Percentiles rank a stretch among this genome's conserved stretches.
These are phyloP conservation scores for Emydoidea blandingii DNA, from an alignment of 2,797 vertebrate species.

Conservation along the genomic window DNA sequence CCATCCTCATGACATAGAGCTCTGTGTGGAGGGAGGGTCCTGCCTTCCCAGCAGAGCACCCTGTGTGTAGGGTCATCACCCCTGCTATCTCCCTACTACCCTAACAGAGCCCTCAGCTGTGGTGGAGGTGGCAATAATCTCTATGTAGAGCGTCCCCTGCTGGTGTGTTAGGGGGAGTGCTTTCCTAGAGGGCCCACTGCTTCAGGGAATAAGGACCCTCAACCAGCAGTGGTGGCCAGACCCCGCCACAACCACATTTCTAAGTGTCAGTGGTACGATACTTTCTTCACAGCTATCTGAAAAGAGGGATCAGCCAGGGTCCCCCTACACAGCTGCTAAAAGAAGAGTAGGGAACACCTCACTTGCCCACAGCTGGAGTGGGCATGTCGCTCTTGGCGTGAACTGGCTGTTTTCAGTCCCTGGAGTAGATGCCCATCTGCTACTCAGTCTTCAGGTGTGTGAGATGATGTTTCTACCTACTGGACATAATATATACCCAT, in stretches of 20 bases:
- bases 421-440: background rate
- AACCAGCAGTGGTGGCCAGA: background rate
- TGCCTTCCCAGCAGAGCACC: background rate
- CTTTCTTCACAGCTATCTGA: background rate
- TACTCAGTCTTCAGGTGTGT: rapidly evolving
- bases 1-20: background rate
- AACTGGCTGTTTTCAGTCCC: rapidly evolving
- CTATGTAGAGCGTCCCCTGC: background rate
- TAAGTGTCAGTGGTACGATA: background rate
- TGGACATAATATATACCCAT: background rate
- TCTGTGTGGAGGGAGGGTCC: background rate
- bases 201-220: background rate
- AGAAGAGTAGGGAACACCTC: background rate
- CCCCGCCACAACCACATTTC: background rate
- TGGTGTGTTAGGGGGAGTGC: background rate
- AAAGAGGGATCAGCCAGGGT: background rate
- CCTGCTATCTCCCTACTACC: too few species aligned
- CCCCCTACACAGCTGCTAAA: background rate
- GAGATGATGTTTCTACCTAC: rapidly evolving
- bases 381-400: background rate
- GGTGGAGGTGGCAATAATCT: background rate
- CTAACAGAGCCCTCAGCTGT: background rate
- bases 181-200: background rate
- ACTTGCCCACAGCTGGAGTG: background rate
- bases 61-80: background rate